phyloP scores from a whole-genome alignment of 2,888 invertebrate genomes.

The Molorchus minor region DNA sequence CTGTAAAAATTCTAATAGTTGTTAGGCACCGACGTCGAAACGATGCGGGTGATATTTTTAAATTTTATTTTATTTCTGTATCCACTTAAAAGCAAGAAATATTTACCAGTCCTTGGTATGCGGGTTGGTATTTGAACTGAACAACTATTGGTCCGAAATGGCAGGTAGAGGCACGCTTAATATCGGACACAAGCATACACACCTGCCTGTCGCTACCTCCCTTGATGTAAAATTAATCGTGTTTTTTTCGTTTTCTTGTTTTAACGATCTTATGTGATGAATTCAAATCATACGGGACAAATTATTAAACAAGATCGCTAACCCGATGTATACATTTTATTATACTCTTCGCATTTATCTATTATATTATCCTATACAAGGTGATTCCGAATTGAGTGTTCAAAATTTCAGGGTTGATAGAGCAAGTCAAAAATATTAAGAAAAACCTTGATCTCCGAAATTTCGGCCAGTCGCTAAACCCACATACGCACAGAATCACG shows the following conservation, averaged over 20 bases:
- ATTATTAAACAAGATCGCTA: no score
- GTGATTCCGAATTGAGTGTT: no score
- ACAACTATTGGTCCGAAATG: constrained; percentile 37
- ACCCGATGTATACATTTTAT: no score
- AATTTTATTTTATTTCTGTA: constrained; percentile 9
- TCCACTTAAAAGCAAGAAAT: constrained; percentile 10
- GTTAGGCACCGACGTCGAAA: no score
- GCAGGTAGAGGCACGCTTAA: constrained; percentile 38
- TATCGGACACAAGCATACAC: constrained; percentile 20
- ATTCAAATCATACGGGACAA: background rate
- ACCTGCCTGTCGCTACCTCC: constrained; percentile 20
- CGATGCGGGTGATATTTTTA: constrained; percentile 21
- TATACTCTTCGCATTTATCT: no score
- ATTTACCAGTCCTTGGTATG: constrained; percentile 35
- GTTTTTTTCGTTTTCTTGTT: constrained; percentile 6
- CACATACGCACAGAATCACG: no score
- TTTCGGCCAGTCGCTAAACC: no score
- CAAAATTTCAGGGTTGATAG: no score
- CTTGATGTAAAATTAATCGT: constrained; percentile 11
- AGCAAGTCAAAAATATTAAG: no score
- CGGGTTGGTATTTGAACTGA: constrained; percentile 36
- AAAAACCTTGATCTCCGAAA: no score
- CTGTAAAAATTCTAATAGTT: no score
- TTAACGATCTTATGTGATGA: background rate
- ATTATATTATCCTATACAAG: no score